Evolutionary conservation across 2,113 vertebrate genomes (phyloP), one percentile per base, ranked within the genome.

Genomic region (Arenaria interpres): DNA sequence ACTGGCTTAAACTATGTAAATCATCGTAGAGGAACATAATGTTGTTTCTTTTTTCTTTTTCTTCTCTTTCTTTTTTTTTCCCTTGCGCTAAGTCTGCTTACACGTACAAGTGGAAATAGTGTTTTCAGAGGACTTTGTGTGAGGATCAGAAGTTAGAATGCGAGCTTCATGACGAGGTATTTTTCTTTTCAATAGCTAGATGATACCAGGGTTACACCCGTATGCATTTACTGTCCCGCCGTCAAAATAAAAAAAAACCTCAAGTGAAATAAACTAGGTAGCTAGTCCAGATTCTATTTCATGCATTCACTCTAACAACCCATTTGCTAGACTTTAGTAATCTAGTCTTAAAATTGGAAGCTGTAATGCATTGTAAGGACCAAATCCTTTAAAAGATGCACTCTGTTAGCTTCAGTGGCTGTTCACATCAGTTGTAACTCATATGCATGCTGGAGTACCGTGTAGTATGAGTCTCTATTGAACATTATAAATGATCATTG

Each of bases 341-440:
- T 45, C 67, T 53, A 13, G 3, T 64, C 87, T 72, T 91, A 87
- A 85, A 93, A 82, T 57, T 84, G 4, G 43, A 92, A 88, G 23
- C 63, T 79, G 20, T 46, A 85, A 78, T 84, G 74, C 37, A 37
- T 60, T 56, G 60, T 79, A 74, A 90, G 81, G 72, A 82, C 74
- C 88, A 88, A 89, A 79, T 56, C 81, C 76, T 88, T 68, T 68
- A 72, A 59, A 80, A 67, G 57, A 66, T 0, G 12, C 1, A 22
- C 56, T 59, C 60, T 60, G 64, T 84, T 93, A 94, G 82, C 78
- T 87, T 92, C 91, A 69, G 69, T 90, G 90, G 78, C 78, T 97
- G 91, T 57, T 89, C 88, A 14, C 50, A 80, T 93, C 84, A 63
- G 12, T 84, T 92, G 76, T 59, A 67, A 75, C 85, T 89, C 56